Percentiles rank a stretch among this genome's conserved stretches.
phyloP scores from a whole-genome alignment of 2,888 invertebrate species.

The Nomada lathburiana region DNA sequence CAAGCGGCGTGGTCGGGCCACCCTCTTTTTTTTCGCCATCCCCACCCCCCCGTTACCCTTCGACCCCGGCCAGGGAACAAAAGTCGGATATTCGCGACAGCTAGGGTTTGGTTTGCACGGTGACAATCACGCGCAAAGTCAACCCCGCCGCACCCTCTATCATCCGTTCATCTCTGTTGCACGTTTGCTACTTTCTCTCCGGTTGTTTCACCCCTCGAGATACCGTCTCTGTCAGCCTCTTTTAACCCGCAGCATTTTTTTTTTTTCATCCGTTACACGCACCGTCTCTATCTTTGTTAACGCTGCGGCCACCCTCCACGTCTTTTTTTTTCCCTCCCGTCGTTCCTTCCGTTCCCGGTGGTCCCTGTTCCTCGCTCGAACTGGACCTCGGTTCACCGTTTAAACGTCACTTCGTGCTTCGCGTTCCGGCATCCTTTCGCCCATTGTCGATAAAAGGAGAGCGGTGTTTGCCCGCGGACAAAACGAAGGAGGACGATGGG shows the following conservation, averaged over 20 bases:
- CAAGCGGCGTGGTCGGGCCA: constrained; percentile 45
- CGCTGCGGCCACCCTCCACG: background rate
- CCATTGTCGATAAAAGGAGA: constrained; percentile 62
- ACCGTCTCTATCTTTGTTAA: constrained; percentile 27
- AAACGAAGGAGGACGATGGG: background rate
- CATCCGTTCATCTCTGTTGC: background rate
- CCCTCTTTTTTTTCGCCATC: constrained; percentile 2
- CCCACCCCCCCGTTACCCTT: constrained; percentile 19
- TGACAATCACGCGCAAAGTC: constrained; percentile 40
- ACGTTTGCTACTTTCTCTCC: background rate
- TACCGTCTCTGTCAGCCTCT: background rate
- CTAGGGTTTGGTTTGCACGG: constrained; percentile 48
- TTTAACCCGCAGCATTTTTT: constrained; percentile 28
- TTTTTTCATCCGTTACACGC: constrained; percentile 28
- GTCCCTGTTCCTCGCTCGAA: constrained; percentile 16
- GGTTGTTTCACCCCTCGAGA: background rate
- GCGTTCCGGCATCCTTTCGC: constrained; percentile 52
- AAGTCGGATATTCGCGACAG: constrained; percentile 65
- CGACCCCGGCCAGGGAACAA: constrained; percentile 58
- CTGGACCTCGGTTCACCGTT: constrained; percentile 46
- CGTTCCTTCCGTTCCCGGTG: background rate
- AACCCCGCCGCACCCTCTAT: constrained; percentile 9
- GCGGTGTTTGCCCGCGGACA: constrained; percentile 32
- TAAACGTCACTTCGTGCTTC: constrained; percentile 55
- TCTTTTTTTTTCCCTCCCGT: background rate